Evolutionary conservation across 2,888 invertebrate species (phyloP), one percentile per base, ranked within the genome.

Genomic region (Phragmatobia fuliginosa): DNA sequence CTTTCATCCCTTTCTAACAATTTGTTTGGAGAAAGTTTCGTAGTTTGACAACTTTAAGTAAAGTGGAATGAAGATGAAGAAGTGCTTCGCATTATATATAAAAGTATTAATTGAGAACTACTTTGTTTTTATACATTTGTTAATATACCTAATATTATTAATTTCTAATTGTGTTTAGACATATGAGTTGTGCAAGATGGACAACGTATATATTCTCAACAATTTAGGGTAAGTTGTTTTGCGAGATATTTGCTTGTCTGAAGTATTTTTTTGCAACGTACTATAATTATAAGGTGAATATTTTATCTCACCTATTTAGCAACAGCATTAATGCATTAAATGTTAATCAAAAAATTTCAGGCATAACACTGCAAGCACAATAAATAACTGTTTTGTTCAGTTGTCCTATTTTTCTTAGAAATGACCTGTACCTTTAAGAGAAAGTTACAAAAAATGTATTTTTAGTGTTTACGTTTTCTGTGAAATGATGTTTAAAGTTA

Each of bases 201-300:
- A 94, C 84, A 94, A 91, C 83, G 86, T 88, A 49, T 88, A 88
- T 77, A 91, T 94, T 77, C 84, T 94, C 49, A 93, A 94, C 73
- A 94, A 93, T 83, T 84, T 93, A 77, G 87, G 92, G 94, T 94
- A 89, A 90, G 87, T 77, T 75, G 67, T 62, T 49, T 79, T 80
- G 56, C 62, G 67, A 73, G 70, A 72, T 41, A 63, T 56, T 10
- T 56, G 38, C 41, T 49, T 10, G 52, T 62, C 66, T 18, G 14
- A 33, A 41, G 16, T 77, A 62, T 73, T 73, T 77, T 72, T 68
- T 78, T 65, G 79, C 75, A 77, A 77, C 71, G 33, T 73, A 41
- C 31, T 21, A 41, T 36, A 38, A 52, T 28, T 65, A 72, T 70
- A 68, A 67, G 21, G 69, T 62, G 66, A n/a, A 21, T 61, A 28